These are phyloP conservation scores for Alosa alosa DNA, from an alignment of 2,113 vertebrate genomes.

Conservation along the genomic window DNA sequence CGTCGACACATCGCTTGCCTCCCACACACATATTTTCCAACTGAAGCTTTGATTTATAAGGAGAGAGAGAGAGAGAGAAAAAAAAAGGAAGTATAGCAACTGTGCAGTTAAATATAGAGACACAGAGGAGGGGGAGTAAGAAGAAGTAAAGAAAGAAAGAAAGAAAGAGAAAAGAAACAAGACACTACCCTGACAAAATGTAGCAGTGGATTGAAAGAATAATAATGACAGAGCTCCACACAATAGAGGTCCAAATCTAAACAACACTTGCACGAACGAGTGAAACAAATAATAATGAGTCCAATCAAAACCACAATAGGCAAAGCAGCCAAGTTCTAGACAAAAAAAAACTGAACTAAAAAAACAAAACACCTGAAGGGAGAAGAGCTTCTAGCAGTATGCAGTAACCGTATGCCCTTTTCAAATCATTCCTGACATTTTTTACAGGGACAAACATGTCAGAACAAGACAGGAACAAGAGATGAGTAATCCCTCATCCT, in stretches of 20 bases:
- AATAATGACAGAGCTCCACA: neutral
- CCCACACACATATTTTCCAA: neutral
- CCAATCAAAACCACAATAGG: neutral
- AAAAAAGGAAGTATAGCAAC: neutral
- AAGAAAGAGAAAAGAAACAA: neutral
- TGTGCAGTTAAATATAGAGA: neutral
- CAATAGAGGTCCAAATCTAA: neutral
- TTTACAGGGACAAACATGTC: neutral
- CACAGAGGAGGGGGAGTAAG: neutral
- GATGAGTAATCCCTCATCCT: neutral
- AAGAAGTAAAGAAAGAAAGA: neutral
- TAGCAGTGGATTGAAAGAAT: neutral
- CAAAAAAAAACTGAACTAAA: neutral
- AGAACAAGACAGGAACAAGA: slow-evolving; percentile 11
- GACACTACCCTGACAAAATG: neutral
- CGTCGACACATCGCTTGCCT: neutral
- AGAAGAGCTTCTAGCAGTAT: neutral
- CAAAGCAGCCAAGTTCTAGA: neutral
- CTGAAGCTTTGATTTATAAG: neutral
- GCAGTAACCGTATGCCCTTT: neutral
- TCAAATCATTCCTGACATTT: slow-evolving; percentile 20
- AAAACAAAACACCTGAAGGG: neutral
- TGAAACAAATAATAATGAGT: neutral
- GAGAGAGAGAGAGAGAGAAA: neutral
- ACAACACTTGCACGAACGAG: neutral